These are phyloP conservation scores for Antennarius striatus DNA, from an alignment of 2,113 vertebrate genomes.

Conservation along the genomic window DNA sequence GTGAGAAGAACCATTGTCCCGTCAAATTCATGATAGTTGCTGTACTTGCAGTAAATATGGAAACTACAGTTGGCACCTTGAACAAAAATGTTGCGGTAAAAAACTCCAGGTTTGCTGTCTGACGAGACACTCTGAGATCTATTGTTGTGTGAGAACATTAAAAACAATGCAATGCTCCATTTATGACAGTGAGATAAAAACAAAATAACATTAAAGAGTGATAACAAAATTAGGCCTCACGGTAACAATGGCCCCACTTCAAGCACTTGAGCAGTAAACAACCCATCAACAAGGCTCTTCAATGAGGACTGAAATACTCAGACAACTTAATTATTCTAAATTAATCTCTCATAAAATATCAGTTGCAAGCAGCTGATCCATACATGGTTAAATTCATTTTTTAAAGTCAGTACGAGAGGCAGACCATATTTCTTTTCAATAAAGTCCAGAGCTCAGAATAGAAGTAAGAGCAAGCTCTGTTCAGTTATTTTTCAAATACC, in stretches of 20 bases:
- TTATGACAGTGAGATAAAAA: constrained; percentile 36
- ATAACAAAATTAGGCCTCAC: constrained; percentile 40
- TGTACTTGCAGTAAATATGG: no score
- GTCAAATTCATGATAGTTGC: no score
- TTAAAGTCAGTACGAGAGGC: neutral
- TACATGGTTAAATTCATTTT: neutral
- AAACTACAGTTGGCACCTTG: constrained; percentile 18
- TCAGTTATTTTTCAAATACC: constrained; percentile 30
- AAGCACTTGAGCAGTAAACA: constrained; percentile 32
- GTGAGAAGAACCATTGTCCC: no score
- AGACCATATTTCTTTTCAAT: no score
- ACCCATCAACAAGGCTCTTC: constrained; percentile 24
- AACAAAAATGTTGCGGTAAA: constrained; percentile 30
- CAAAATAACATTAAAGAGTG: constrained; percentile 27
- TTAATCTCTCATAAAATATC: constrained; percentile 15
- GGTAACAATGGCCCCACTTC: constrained; percentile 37
- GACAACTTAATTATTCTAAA: constrained; percentile 17
- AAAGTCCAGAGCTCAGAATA: constrained; percentile 6
- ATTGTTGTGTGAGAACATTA: constrained; percentile 28
- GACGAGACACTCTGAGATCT: constrained; percentile 1
- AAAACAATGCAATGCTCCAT: constrained; percentile 50
- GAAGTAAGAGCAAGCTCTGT: constrained; percentile 30
- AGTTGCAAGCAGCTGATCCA: constrained; percentile 1
- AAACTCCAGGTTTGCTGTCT: neutral
- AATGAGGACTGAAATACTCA: neutral